Conservation (phyloP, 2,797 vertebrate genomes). For the Ctenochaetus hawaiiensis region DNA sequence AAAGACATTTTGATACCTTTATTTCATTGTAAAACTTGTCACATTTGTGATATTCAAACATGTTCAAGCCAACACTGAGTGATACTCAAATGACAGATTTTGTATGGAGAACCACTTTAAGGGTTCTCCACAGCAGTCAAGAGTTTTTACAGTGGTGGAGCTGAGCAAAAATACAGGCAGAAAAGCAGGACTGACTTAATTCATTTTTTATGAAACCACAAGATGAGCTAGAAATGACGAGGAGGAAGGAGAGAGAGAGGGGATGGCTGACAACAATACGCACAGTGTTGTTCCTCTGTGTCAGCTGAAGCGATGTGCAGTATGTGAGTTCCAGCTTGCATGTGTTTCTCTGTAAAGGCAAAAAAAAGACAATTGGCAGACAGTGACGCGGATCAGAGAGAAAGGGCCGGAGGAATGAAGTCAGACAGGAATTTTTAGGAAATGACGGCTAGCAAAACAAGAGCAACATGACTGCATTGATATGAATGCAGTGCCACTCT, state of each 20-base stretch:
- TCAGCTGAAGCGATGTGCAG: constrained; percentile 41
- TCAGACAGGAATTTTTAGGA: constrained; percentile 62
- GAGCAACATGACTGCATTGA: constrained; percentile 50
- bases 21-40: background rate
- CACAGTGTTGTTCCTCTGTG: constrained; percentile 49
- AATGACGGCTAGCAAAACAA: constrained; percentile 57
- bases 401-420: constrained; percentile 45
- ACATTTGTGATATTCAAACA: background rate
- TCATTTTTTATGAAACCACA: constrained; percentile 57
- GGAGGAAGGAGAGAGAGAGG: constrained; percentile 13
- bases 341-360: constrained; percentile 51
- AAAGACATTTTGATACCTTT: too few relatives aligned
- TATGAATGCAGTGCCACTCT: constrained; percentile 2
- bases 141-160: constrained; percentile 59
- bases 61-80: constrained; percentile 16
- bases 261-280: constrained; percentile 41
- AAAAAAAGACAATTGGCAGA: constrained; percentile 49
- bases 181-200: constrained; percentile 29
- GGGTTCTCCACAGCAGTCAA: constrained; percentile 44
- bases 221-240: constrained; percentile 41
- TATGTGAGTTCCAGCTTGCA: constrained; percentile 35
- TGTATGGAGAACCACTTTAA: constrained; percentile 14
- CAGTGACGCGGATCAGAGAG: constrained; percentile 63
- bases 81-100: constrained; percentile 38
- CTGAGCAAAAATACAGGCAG: constrained; percentile 40